Evolutionary conservation across 37 sponge, comb jelly and placozoan genomes (phyloP), one percentile per base, ranked within the genome.

Genomic region (Axinella damicornis): DNA sequence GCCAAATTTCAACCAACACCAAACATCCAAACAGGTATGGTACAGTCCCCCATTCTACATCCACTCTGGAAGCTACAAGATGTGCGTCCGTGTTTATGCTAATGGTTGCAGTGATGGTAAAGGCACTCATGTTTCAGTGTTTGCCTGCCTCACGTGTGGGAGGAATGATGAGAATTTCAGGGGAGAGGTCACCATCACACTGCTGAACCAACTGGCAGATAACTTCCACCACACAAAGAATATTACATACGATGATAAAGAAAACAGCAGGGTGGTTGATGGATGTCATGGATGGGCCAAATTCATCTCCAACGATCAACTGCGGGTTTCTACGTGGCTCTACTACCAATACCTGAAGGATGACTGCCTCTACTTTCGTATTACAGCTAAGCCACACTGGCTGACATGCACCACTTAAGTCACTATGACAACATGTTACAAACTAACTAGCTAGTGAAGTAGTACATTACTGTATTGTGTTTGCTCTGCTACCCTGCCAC

Each of bases 151-250:
- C 19, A 56, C 57, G 31, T 57, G 21, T 13, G 77, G 77, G 24
- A 35, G 36, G 34, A 56, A 76, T 76, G 77, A 46, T 46, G 46
- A 46, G 6, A 46, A 46, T 9, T 38, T 84, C 19, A 41, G 2
- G 16, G 65, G 76, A 40, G 65, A 36, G 24, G 66, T 74, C 53
- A 84, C 84, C 5, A 30, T 84, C 55, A 55, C 32, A 27, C 84
- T 84, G 13, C 76, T 84, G 19, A 84, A 84, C 57, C 84, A 84
- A 20, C 76, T 84, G 34, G 31, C 36, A 27, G 84, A 84, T 46
- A 65, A 33, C 38, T 15, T 40, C 76, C 84, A 84, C 57, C 68
- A 84, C 40, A 46, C 6, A 46, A 4, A 31, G 21, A 24, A 21
- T 5, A 1, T 34, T 24, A 24, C 30, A 34, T 35, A 14, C 31